Percentiles rank a stretch among this genome's conserved stretches.
These are phyloP conservation scores for Bombycilla garrulus DNA, from an alignment of 2,113 vertebrate species.

Conservation along the genomic window DNA sequence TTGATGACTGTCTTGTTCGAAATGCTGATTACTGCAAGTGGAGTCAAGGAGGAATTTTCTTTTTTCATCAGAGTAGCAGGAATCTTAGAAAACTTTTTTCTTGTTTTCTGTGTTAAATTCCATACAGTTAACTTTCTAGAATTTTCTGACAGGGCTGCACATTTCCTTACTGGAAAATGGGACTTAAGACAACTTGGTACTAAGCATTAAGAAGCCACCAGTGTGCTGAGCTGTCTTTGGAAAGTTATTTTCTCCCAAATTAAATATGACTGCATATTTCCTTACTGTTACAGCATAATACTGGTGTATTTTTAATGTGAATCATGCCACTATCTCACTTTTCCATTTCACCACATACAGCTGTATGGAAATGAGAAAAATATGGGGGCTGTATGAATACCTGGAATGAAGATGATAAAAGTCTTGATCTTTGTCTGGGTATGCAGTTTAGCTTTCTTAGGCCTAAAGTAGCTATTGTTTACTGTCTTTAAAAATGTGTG, in stretches of 20 bases:
- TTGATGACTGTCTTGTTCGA: neutral
- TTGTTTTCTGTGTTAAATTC: neutral
- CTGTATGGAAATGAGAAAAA: neutral
- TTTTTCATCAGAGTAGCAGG: neutral
- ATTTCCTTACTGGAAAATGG: neutral
- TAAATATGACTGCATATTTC: neutral
- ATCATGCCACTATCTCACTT: neutral
- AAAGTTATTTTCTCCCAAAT: neutral
- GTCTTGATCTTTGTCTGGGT: neutral
- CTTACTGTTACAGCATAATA: neutral
- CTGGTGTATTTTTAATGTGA: neutral
- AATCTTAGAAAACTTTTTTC: neutral
- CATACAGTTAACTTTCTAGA: neutral
- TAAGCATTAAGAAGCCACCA: neutral
- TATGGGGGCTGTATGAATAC: neutral
- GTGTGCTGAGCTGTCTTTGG: neutral
- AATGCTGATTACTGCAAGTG: neutral
- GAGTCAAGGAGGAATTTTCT: neutral
- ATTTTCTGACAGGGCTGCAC: neutral
- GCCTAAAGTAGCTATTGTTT: neutral
- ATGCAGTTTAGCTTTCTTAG: neutral
- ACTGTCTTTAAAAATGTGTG: neutral
- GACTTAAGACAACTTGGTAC: neutral
- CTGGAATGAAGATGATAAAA: neutral
- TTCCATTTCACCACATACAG: neutral